Conservation (phyloP, 2,888 invertebrate species). For the Laothoe populi region DNA sequence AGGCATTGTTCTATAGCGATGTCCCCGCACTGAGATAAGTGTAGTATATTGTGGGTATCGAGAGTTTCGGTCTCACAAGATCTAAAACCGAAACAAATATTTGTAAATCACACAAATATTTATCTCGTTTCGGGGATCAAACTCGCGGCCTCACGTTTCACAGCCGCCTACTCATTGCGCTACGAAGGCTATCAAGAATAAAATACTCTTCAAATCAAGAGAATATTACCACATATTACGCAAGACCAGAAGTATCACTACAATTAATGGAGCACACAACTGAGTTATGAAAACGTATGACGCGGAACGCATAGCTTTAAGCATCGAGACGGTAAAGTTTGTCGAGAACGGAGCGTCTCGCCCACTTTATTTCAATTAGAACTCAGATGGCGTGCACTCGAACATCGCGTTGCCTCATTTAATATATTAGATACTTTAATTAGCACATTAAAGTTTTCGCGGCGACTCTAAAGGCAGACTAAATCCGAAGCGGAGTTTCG, state of each 20-base stretch:
- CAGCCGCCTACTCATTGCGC: too few species aligned
- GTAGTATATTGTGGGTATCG: too few species aligned
- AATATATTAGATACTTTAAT: conserved; percentile 50
- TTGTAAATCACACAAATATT: too few species aligned
- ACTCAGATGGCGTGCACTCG: conserved; percentile 49
- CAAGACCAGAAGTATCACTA: not conserved
- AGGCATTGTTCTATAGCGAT: too few species aligned
- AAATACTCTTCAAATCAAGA: too few species aligned
- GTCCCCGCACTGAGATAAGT: too few species aligned
- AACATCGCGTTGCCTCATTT: conserved; percentile 46
- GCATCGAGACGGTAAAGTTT: conserved; percentile 43
- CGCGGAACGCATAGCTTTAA: conserved; percentile 42
- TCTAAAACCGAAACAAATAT: too few species aligned
- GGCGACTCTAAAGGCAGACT: conserved; percentile 27
- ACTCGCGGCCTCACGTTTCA: too few species aligned
- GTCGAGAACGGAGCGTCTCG: conserved; percentile 32
- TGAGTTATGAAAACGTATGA: conserved; percentile 41
- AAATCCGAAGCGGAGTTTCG: conserved; percentile 16
- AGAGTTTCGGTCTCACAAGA: too few species aligned
- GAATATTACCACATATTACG: too few species aligned
- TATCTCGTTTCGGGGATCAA: too few species aligned
- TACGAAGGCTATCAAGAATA: too few species aligned
- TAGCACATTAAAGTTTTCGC: conserved; percentile 46
- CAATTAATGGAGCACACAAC: conserved; percentile 32
- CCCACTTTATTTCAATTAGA: conserved; percentile 64